Evolutionary conservation across 2,797 vertebrate genomes (phyloP), one percentile per base, ranked within the genome.

Genomic region (Gallinago stenura): DNA sequence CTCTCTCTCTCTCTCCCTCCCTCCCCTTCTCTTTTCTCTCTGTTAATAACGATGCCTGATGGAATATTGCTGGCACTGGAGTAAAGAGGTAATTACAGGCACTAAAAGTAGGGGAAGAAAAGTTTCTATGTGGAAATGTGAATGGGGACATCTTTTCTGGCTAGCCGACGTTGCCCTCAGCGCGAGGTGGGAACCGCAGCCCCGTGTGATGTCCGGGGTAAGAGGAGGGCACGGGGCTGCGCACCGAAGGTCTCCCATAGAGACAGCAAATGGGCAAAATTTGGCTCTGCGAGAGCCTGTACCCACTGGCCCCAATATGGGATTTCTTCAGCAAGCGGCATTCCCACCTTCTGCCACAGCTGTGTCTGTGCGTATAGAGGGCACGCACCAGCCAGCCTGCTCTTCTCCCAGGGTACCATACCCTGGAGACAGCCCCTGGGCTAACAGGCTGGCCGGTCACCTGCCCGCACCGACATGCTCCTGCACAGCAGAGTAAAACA

Each of bases 1-100:
- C 98, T 95, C 97, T 98, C 97, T 97, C 98, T 98, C 97, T 22
- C 97, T 93, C 98, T 98, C 97, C 97, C 98, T 95, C 93, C 92
- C 98, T 97, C 97, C 97, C 97, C 98, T 98, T 98, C 98, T 98
- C 98, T 98, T 98, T 97, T 93, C 92, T 96, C 82, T 96, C 95
- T 3, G 11, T 96, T 98, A 97, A 97, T 98, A 98, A 97, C 68
- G 92, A 88, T 97, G 97, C 95, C 94, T 94, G 95, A 97, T 93
- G 93, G 97, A 97, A 97, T 96, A 85, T 96, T 93, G 93, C 97
- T 97, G 97, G 97, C 98, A 96, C 95, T 97, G 94, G 95, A 90
- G 92, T 93, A 96, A 97, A 98, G 95, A 97, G 96, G 96, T 97
- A 97, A 98, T 97, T 98, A 97, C 56, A 83, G 87, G 78, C 95